Evolutionary conservation across 2,797 vertebrate species (phyloP).

Genomic region (Tympanoctomys barrerae): DNA sequence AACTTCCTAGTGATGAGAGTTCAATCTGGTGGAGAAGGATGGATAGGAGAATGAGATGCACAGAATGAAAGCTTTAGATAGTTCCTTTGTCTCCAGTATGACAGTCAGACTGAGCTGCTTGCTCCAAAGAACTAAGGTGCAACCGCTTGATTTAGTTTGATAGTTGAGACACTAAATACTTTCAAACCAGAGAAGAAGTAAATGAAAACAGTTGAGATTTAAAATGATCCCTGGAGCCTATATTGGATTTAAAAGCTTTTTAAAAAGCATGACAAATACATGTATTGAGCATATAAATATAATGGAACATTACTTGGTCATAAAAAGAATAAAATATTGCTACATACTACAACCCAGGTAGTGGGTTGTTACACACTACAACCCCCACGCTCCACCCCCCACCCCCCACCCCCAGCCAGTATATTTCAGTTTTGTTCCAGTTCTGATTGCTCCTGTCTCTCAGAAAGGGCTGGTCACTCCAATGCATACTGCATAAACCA

Average conservation of each 20-base stretch:
- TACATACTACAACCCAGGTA: not conserved
- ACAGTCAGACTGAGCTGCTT: not conserved
- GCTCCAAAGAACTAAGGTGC: not conserved
- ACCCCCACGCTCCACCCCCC: too few relatives aligned
- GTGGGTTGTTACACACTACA: not conserved
- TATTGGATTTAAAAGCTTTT: conserved; percentile 39
- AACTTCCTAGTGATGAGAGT: not conserved
- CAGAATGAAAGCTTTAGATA: not conserved
- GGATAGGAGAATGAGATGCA: not conserved
- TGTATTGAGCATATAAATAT: not conserved
- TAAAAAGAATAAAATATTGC: conserved; percentile 18
- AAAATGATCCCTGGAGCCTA: conserved; percentile 42
- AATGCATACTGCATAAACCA: not conserved
- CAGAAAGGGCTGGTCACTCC: not conserved
- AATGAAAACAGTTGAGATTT: conserved; percentile 10
- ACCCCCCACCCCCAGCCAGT: not conserved
- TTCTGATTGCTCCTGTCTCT: not conserved
- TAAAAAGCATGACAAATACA: not conserved
- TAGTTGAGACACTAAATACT: not conserved
- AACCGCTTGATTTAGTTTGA: not conserved
- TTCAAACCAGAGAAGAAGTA: conserved; percentile 9
- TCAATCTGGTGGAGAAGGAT: not conserved
- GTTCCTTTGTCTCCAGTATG: not conserved
- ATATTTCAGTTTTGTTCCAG: not conserved
- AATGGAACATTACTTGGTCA: not conserved